A percentile compares a stretch with the other conserved stretches of the same genome.
These are phyloP conservation scores for Papilio polyxenes DNA, from an alignment of 1,140 invertebrate species.

Conservation along the genomic window DNA sequence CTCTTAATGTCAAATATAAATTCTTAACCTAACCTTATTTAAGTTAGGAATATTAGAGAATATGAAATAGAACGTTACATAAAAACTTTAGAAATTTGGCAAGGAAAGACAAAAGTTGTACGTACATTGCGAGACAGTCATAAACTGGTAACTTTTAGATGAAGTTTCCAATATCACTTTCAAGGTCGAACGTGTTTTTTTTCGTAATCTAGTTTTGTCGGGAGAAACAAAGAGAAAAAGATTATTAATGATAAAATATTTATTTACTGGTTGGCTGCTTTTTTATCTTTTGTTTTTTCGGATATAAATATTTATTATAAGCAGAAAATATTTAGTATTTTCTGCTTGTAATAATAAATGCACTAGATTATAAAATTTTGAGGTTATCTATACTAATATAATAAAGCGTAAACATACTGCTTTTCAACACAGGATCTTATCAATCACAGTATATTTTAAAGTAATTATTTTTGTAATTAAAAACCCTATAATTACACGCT, in stretches of 20 bases:
- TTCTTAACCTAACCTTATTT: background rate
- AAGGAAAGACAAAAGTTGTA: conserved; percentile 23
- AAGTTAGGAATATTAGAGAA: background rate
- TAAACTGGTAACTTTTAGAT: conserved; percentile 5
- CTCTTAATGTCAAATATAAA: background rate
- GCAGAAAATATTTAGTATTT: no score
- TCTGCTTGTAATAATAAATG: no score
- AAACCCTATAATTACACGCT: no score
- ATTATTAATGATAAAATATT: background rate
- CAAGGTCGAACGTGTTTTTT: conserved; percentile 11
- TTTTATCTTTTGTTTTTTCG: no score
- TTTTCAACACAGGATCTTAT: no score
- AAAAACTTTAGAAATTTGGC: conserved; percentile 35
- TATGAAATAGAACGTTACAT: conserved; percentile 13
- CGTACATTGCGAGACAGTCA: conserved; percentile 3
- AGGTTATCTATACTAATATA: background rate
- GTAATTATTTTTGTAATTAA: no score
- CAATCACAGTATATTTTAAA: no score
- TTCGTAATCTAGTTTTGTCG: background rate
- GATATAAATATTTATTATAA: background rate
- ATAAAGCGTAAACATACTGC: no score
- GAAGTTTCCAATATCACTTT: background rate
- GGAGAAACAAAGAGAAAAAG: background rate
- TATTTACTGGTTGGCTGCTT: no score
- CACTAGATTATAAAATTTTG: background rate